Evolutionary conservation across 2,797 vertebrate genomes (phyloP), one percentile per base, ranked within the genome.

Genomic region (Coluber constrictor): DNA sequence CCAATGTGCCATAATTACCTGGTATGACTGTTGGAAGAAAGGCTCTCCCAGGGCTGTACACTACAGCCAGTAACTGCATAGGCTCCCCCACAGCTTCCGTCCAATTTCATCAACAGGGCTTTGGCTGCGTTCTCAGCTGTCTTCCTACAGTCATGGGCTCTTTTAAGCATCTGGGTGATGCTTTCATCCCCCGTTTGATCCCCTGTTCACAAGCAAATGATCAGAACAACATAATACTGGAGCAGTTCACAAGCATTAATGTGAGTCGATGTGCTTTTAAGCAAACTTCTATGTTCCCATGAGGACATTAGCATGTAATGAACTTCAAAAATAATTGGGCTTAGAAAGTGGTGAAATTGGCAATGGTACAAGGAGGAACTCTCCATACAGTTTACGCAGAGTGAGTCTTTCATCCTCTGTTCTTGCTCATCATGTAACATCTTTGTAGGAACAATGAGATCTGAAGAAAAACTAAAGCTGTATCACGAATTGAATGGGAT

Each of bases 1-100:
- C 6, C 55, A 87, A 92, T 0, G 7, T 90, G 25, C 3, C 92
- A 63, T 43, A 74, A 3, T 96, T 97, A 98, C 98, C 98, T 99
- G 91, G 98, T 98, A 93, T 98, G 98, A 96, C 98, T 99, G 96
- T 98, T 98, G 94, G 98, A 98, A 7, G 98, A 98, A 37, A 98
- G 97, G 93, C 98, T 98, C 96, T 99, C 98, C 98, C 98, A 98
- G 70, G 98, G 98, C 94, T 98, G 98, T 25, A 97, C 96, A 0
- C 96, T 98, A 88, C 98, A 98, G 88, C 98, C 97, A 0, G 98
- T 96, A 91, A 98, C 96, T 0, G 98, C 97, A 51, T 98, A 98
- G 54, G 98, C 97, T 20, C 97, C 98, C 1, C 98, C 98, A 6
- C 98, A 99, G 97, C 98, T 98, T 61, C 98, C 98, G 0, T 99